Evolutionary conservation across 2,113 vertebrate species (phyloP).

Genomic region (Blennius ocellaris): DNA sequence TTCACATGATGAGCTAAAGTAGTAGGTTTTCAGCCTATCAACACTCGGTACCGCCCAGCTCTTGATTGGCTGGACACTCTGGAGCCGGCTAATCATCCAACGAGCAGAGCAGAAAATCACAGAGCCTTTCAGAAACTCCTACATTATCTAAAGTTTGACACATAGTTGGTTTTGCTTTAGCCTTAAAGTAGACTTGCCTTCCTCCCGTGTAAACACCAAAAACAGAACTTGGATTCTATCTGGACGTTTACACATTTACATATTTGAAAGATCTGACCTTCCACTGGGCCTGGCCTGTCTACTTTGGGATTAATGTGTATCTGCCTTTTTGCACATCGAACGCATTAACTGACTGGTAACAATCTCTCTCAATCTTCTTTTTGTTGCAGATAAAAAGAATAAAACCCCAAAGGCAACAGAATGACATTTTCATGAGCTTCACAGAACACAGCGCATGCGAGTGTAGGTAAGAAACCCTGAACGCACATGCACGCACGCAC

Average conservation of each 20-base stretch:
- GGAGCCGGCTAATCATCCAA: background rate
- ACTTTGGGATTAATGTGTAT: background rate
- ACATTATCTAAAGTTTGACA: background rate
- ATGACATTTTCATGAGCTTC: constrained; percentile 94
- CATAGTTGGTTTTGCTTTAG: background rate
- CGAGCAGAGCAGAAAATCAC: background rate
- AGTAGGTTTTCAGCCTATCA: background rate
- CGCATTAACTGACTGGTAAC: background rate
- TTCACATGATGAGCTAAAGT: constrained; percentile 1
- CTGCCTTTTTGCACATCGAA: background rate
- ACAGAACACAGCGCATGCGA: constrained; percentile 96
- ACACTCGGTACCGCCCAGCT: background rate
- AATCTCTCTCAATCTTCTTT: background rate
- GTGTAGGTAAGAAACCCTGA: constrained; percentile 92
- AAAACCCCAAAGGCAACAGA: constrained; percentile 89
- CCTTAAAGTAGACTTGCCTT: background rate
- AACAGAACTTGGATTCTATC: too few relatives aligned
- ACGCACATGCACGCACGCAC: constrained; percentile 34
- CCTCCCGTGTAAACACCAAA: too few relatives aligned
- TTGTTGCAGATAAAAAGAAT: constrained; percentile 93
- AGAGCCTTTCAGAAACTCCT: background rate
- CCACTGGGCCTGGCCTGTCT: background rate
- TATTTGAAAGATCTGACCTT: background rate
- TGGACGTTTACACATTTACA: too few relatives aligned
- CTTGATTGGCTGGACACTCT: background rate